Percentiles rank a stretch among this genome's conserved stretches.
Evolutionary conservation across 2,797 vertebrate species (phyloP).

Genomic region (Semaprochilodus insignis): DNA sequence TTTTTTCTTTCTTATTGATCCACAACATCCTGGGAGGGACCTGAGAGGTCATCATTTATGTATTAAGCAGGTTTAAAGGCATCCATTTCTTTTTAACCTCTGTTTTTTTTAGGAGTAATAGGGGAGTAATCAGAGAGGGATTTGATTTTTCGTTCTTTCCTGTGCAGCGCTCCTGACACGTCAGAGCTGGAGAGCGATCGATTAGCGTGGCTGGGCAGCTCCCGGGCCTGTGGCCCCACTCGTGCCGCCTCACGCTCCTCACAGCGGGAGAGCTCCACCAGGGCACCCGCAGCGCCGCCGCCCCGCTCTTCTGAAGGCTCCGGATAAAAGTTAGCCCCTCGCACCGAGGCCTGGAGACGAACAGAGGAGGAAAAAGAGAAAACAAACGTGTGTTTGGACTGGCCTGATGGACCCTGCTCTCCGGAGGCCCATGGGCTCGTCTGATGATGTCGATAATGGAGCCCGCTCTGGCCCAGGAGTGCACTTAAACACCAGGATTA

Average conservation of each 20-base stretch:
- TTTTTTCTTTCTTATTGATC: constrained; percentile 69
- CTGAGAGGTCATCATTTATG: constrained; percentile 83
- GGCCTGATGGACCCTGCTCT: constrained; percentile 70
- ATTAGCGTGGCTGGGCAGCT: constrained; percentile 34
- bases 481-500: constrained; percentile 64
- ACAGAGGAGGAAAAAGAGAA: constrained; percentile 53
- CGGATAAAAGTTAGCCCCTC: constrained; percentile 73
- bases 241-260: constrained; percentile 46
- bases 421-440: constrained; percentile 66
- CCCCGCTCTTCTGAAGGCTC: constrained; percentile 66
- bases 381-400: constrained; percentile 71
- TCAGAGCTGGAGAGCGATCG: constrained; percentile 34
- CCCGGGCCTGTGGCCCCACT: constrained; percentile 29
- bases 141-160: constrained; percentile 67
- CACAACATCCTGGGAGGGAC: constrained; percentile 70
- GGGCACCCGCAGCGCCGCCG: constrained; percentile 58
- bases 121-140: constrained; percentile 78
- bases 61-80: constrained; percentile 81
- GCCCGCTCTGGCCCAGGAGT: constrained; percentile 53
- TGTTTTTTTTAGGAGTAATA: constrained; percentile 73
- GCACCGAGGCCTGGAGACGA: constrained; percentile 61
- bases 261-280: constrained; percentile 73
- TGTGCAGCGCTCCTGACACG: constrained; percentile 48
- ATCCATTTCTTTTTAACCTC: constrained; percentile 75
- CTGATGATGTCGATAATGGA: constrained; percentile 75